Base-by-base conservation (phyloP, 2,888 invertebrate species). In the Apomyelois bistriatella region DNA sequence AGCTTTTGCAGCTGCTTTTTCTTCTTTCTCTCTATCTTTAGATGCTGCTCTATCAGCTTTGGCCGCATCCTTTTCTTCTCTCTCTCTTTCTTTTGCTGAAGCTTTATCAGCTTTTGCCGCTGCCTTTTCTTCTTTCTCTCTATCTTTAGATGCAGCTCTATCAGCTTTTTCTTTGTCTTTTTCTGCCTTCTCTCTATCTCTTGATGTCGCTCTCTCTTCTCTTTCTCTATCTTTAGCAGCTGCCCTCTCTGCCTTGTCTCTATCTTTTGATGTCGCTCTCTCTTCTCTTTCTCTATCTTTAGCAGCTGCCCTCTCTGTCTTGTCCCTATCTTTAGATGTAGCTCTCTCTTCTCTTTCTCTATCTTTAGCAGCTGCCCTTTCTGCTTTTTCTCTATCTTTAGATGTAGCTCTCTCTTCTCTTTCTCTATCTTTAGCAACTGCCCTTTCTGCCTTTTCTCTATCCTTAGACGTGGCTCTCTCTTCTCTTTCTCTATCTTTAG, bases 51-150 rank as follows among this genome's bases (percentile, higher is more conserved):
- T 13, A 7, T 38, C 38, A 8, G n/a, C 38, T 15, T 12, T 13
- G 12, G 5, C 28, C 28, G 28, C 28, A 5, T 46, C 13, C 22
- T 7, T 12, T n/a, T 15, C 35, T 10, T 13, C 32, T 35, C 57
- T 63, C 13, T 59, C 58, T 12, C 37, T 58, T 38, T 60, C 57
- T 47, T 62, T 60, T 0, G 46, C n/a, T 13, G 13, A n/a, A 7
- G 22, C 51, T 3, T 10, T 15, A 4, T 32, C 32, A 32, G 32
- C 32, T 9, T 42, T 54, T 3, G 52, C 49, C 1, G 40, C 48
- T 3, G 30, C 56, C 32, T 35, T 58, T 6, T 58, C 58, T 17
- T 36, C 50, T 43, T 57, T 64, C 13, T 60, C 58, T 12, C 37
- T 56, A 32, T 60, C 58, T 47, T 61, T 59, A 0, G 47, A 16